Base-by-base conservation (phyloP, 64 coral and sea anemone genomes). In the Actinia equina region DNA sequence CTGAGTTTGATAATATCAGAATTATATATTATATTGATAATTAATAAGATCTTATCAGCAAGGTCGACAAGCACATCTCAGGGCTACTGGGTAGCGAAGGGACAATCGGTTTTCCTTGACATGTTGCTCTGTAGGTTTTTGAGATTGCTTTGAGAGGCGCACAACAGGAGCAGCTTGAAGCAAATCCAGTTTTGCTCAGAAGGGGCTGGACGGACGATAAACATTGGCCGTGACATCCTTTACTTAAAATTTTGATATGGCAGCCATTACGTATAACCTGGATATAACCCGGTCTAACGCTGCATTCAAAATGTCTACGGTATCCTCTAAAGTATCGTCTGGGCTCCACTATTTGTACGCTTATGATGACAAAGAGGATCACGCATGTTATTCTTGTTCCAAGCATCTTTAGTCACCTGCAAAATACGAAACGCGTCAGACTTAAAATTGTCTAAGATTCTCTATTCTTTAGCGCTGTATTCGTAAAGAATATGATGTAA, bases 121-220 rank as follows among this genome's bases (percentile, higher is more conserved):
- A 96, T 13, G 10, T 16, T 7, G 67, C 10, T 56, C 45, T 19
- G 7, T 54, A 74, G 55, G 85, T 89, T 44, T 53, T 85, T 12
- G 84, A 51, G 17, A 41, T 55, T 59, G 64, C 55, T 80, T 86
- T 52, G 27, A 93, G 87, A 17, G 94, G 94, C n/a, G 91, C 88
- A 86, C 94, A 97, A 49, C 94, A 97, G 15, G 91, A 90, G 61
- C 94, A 97, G 76, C 91, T 97, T 22, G 91, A 88, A 19, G 94
- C 94, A 91, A 97, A 88, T 19, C 94, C 94, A 49, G 59, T 60
- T 59, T 89, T 88, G 86, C 87, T 8, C 67, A 88, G 76, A 84
- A 93, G 88, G 30, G 94, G 92, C 83, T 83, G 92, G 17, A 90
- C 88, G 23, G 94, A 97, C 8, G 94, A 97, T 26, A 93, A 85